A percentile compares a stretch with the other conserved stretches of the same genome.
Evolutionary conservation across 37 sponge, comb jelly and placozoan genomes (phyloP).

Genomic region (Dysidea cf. avara): DNA sequence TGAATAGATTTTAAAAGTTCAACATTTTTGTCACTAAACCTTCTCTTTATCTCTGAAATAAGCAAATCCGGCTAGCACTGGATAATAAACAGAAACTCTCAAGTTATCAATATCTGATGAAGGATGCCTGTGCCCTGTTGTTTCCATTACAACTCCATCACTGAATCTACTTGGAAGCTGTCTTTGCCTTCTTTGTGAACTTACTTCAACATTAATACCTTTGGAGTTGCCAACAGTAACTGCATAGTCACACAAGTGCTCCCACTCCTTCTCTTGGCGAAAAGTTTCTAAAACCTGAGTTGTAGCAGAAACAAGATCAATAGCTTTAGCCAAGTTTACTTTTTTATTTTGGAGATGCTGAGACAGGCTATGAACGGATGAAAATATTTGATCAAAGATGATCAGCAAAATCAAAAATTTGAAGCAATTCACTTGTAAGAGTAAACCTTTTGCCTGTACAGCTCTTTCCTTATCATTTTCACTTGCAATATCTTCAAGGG

Average conservation of each 20-base stretch:
- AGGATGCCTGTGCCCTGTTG: conserved; percentile 24
- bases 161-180: conserved; percentile 13
- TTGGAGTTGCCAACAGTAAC: conserved; percentile 17
- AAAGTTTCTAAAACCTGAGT: conserved; percentile 10
- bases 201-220: conserved; percentile 19
- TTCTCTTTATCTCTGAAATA: conserved; percentile 1
- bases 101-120: conserved; percentile 8
- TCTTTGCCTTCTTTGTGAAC: conserved; percentile 13
- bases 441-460: conserved; percentile 56
- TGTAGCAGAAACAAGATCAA: conserved; percentile 42
- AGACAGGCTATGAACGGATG: conserved; percentile 40
- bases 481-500: conserved; percentile 58
- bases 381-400: conserved; percentile 45
- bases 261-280: conserved; percentile 45
- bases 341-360: conserved; percentile 52
- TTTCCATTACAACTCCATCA: conserved; percentile 33
- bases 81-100: conserved; percentile 5
- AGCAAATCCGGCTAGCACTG: conserved; percentile 21
- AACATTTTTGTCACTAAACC: conserved; percentile 22
- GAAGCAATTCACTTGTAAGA: conserved; percentile 50
- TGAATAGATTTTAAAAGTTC: conserved; percentile 30
- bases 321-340: conserved; percentile 34
- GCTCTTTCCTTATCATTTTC: conserved; percentile 53
- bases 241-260: conserved; percentile 29
- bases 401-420: conserved; percentile 43